Conservation (phyloP, 2,888 invertebrate genomes). For the Heptascelio sp. region DNA sequence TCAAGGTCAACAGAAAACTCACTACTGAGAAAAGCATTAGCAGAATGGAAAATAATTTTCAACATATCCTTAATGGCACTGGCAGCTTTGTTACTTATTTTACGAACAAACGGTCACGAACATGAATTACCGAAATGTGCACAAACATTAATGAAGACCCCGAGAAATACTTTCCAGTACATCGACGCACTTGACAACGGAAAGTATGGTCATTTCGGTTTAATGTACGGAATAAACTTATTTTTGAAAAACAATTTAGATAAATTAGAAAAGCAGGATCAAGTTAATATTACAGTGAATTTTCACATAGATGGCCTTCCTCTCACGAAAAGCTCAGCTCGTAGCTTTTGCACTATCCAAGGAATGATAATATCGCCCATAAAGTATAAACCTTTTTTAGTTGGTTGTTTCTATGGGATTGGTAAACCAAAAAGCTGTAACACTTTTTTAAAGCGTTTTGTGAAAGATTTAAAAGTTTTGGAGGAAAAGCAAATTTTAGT, state of each 20-base stretch:
- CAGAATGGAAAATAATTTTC: constrained; percentile 9
- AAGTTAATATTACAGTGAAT: constrained; percentile 4
- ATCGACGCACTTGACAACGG: constrained; percentile 26
- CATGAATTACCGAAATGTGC: constrained; percentile 43
- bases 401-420: constrained; percentile 19
- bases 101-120: constrained; percentile 22
- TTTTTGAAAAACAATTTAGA: constrained; percentile 10
- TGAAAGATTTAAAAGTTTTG: constrained; percentile 17
- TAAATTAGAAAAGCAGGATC: neutral
- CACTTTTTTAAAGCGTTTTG: constrained; percentile 10
- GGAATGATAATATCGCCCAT: neutral
- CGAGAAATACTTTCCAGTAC: constrained; percentile 19
- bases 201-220: constrained; percentile 49
- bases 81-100: constrained; percentile 15
- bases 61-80: constrained; percentile 21
- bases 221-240: constrained; percentile 27
- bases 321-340: constrained; percentile 18
- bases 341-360: constrained; percentile 30
- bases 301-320: constrained; percentile 34
- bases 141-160: constrained; percentile 38
- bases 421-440: constrained; percentile 25
- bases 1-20: neutral
- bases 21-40: neutral
- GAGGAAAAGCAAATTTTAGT: constrained; percentile 10
- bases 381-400: constrained; percentile 22